Evolutionary conservation across 2,888 invertebrate genomes (phyloP), one percentile per base, ranked within the genome.

Genomic region (Smittia aterrima): DNA sequence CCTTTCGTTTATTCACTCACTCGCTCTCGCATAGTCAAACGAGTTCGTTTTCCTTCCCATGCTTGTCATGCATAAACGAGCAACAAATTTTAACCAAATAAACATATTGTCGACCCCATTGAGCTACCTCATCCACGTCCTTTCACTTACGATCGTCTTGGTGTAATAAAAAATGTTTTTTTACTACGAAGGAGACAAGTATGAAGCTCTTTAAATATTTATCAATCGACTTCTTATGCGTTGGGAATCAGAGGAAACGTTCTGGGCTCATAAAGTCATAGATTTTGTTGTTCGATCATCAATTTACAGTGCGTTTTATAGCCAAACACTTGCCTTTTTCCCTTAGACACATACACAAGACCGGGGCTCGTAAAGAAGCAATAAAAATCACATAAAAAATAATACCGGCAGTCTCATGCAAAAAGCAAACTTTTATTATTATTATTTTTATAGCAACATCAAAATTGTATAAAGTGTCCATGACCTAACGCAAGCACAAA

Each of bases 381-480:
- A 71, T 71, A 71, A 71, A 71, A 71, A 71, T 71, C 70, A 71
- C 70, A 71, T 71, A 71, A 71, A 71, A 71, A 71, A 54, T 71
- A 71, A 71, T 54, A 71, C 70, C 68, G 41, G 47, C 68, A 68
- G 47, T 71, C 54, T 54, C 70, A 71, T 54, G 70, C 53, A 71
- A 71, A 47, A 71, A 54, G 18, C 47, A 71, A 71, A 54, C 25
- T 71, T 71, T 71, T 58, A 58, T 71, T 71, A 71, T 71, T 71
- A 71, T 71, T 71, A 54, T 71, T 71, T 68, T 71, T 71, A 71
- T 71, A 54, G 70, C 32, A 71, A 71, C 70, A 71, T 54, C 70
- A 54, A 71, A 71, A 71, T 32, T 71, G 53, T 68, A 68, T 68
- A 68, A 68, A 68, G 40, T 20, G 25, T 24, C 54, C 70, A 25